Conservation (phyloP, 2,888 invertebrate genomes). For the Hydropsyche betteni region DNA sequence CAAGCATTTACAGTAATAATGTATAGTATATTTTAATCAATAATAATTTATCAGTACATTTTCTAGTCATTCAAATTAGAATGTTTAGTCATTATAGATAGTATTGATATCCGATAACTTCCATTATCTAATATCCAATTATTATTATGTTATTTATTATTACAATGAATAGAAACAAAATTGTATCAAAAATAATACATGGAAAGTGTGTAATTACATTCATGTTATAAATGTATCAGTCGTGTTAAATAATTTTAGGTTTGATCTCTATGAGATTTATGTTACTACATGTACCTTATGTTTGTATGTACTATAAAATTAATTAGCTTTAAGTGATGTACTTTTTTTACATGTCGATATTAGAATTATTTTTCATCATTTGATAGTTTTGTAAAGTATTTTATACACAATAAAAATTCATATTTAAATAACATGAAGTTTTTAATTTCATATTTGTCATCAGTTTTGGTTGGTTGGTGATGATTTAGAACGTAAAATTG, state of each 20-base stretch:
- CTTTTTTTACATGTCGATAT: conserved; percentile 14
- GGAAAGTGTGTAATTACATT: neutral
- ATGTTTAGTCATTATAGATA: too few species aligned
- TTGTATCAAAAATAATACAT: neutral
- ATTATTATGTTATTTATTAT: neutral
- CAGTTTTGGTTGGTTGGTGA: too few species aligned
- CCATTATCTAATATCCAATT: conserved; percentile 10
- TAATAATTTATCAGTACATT: too few species aligned
- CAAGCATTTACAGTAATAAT: conserved; percentile 21
- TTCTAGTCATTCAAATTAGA: too few species aligned
- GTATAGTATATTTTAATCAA: too few species aligned
- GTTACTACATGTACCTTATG: conserved; percentile 38
- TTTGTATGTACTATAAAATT: conserved; percentile 16
- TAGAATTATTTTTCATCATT: conserved; percentile 19
- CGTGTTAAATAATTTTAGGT: neutral
- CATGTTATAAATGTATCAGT: too few species aligned
- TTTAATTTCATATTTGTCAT: too few species aligned
- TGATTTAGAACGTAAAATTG: too few species aligned
- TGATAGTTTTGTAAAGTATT: conserved; percentile 29
- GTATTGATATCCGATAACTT: conserved; percentile 2
- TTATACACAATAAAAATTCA: conserved; percentile 16
- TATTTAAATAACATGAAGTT: conserved; percentile 27
- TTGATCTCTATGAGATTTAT: conserved; percentile 37
- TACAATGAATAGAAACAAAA: neutral
- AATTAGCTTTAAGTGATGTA: conserved; percentile 25